These are phyloP conservation scores for Mythimna albipuncta DNA, from an alignment of 2,888 invertebrate genomes.

Conservation along the genomic window DNA sequence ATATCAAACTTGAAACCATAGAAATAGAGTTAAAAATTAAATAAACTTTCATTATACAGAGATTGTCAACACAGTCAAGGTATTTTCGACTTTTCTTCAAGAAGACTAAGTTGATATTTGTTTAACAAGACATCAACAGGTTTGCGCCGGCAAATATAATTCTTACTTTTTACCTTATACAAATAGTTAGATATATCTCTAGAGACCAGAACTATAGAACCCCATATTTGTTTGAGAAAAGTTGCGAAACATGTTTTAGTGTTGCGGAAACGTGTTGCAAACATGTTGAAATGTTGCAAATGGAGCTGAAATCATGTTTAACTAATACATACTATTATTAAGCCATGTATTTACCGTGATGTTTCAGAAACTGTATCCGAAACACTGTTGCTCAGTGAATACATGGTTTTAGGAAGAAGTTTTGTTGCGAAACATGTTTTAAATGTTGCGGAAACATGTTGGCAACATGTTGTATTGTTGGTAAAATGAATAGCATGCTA, in stretches of 20 bases:
- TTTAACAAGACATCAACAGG: not conserved
- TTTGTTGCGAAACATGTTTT: too few species aligned
- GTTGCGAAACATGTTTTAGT: not conserved
- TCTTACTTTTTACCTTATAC: conserved; percentile 1
- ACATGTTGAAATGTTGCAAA: too few species aligned
- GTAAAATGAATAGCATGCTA: too few species aligned
- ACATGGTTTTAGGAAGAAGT: too few species aligned
- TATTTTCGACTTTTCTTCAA: not conserved
- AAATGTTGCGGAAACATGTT: too few species aligned
- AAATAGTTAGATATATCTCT: not conserved
- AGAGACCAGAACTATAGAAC: conserved; percentile 9
- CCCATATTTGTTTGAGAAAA: not conserved
- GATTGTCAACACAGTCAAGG: not conserved
- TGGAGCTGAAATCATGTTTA: too few species aligned
- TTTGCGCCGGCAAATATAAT: not conserved
- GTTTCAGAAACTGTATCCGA: too few species aligned
- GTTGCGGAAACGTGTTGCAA: not conserved
- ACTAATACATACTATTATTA: too few species aligned
- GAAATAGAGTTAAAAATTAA: conserved; percentile 10
- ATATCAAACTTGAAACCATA: rapidly evolving
- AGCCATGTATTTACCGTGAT: too few species aligned
- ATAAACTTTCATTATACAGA: not conserved
- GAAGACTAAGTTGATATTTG: not conserved
- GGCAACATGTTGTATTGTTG: too few species aligned
- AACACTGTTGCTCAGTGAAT: too few species aligned